Percentiles rank a stretch among this genome's conserved stretches.
These are phyloP conservation scores for Drosophila fungiperda DNA, from an alignment of 2,888 invertebrate genomes.

Conservation along the genomic window DNA sequence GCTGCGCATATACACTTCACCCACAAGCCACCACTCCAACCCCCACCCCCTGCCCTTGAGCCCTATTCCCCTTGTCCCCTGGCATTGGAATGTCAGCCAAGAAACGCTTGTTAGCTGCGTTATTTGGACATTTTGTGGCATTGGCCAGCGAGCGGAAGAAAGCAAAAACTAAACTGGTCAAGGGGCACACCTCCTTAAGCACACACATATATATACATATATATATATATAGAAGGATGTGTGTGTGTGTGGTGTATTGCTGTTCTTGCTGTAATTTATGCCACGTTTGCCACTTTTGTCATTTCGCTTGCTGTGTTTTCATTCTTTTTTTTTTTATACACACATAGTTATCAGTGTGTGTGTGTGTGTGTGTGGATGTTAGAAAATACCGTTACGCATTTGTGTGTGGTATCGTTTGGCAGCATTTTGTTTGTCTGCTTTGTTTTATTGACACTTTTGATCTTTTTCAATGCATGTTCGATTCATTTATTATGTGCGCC, in stretches of 20 bases:
- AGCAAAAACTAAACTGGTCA: conserved; percentile 48
- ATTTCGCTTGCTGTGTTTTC: conserved; percentile 62
- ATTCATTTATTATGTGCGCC: conserved; percentile 77
- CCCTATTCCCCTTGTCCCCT: neutral
- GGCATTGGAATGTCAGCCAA: conserved; percentile 12
- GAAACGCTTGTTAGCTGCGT: conserved; percentile 52
- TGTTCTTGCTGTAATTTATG: conserved; percentile 69
- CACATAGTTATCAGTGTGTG: neutral
- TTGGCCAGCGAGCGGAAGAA: conserved; percentile 7
- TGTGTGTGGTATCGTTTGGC: conserved; percentile 42
- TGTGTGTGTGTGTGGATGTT: neutral
- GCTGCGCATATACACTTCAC: conserved; percentile 27
- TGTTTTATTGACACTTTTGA: conserved; percentile 81
- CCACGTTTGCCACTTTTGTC: conserved; percentile 80
- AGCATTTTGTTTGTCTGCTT: conserved; percentile 68
- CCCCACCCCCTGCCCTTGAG: neutral
- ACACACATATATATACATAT: neutral
- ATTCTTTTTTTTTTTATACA: conserved; percentile 27
- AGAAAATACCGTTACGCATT: conserved; percentile 11
- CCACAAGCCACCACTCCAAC: neutral
- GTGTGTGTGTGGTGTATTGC: conserved; percentile 9
- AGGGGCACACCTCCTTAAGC: conserved; percentile 37
- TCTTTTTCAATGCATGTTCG: conserved; percentile 74
- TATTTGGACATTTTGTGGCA: conserved; percentile 31
- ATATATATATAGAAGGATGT: neutral